Evolutionary conservation across 1,140 invertebrate species (phyloP).

Genomic region (Theocolax elegans): DNA sequence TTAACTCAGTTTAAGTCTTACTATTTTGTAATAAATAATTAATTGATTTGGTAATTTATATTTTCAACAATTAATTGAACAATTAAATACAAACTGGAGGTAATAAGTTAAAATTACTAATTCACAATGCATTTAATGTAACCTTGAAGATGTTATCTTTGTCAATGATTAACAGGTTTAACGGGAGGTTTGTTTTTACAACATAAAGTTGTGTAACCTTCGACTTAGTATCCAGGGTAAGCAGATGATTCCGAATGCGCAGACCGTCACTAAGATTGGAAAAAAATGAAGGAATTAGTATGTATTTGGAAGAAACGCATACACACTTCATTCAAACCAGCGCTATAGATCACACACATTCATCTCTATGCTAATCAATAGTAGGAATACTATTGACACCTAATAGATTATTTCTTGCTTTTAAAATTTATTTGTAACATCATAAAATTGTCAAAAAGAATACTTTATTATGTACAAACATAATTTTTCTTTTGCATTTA

Average conservation of each 20-base stretch:
- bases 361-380: background rate
- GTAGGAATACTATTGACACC: slow-evolving; percentile 8
- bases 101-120: too few relatives aligned
- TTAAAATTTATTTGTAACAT: too few relatives aligned
- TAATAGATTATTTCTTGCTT: too few relatives aligned
- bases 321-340: slow-evolving; percentile 57
- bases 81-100: too few relatives aligned
- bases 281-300: slow-evolving; percentile 67
- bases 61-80: too few relatives aligned
- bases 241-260: slow-evolving; percentile 63
- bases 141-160: slow-evolving; percentile 30
- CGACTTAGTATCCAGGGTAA: slow-evolving; percentile 63
- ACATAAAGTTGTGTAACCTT: slow-evolving; percentile 63
- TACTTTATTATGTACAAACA: too few relatives aligned
- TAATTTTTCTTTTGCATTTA: too few relatives aligned
- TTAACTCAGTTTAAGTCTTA: too few relatives aligned
- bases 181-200: slow-evolving; percentile 49
- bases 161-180: slow-evolving; percentile 46
- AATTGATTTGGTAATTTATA: too few relatives aligned
- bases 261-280: slow-evolving; percentile 66
- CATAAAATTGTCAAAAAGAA: too few relatives aligned
- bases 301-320: slow-evolving; percentile 59
- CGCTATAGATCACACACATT: slow-evolving; percentile 20
- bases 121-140: too few relatives aligned
- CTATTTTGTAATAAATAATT: too few relatives aligned